These are phyloP conservation scores for Gorsachius goisagi DNA, from an alignment of 2,113 vertebrate species.

Conservation along the genomic window DNA sequence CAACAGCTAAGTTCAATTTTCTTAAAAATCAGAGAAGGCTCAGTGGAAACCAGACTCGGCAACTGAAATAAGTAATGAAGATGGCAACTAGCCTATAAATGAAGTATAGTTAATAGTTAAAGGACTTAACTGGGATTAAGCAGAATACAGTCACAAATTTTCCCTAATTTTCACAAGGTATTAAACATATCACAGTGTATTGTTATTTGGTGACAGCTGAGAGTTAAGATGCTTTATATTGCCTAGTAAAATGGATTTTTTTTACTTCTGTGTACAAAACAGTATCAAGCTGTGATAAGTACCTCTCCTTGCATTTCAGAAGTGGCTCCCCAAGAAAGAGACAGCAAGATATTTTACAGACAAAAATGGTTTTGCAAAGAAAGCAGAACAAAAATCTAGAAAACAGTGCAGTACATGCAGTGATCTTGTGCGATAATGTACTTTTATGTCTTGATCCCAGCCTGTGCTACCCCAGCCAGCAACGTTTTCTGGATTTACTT, in stretches of 20 bases:
- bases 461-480: background rate
- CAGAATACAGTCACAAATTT: background rate
- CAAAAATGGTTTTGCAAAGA: background rate
- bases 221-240: background rate
- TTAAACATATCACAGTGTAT: background rate
- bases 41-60: background rate
- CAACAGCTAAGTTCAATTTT: background rate
- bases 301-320: background rate
- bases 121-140: background rate
- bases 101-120: background rate
- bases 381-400: background rate
- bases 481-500: background rate
- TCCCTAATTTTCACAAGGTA: background rate
- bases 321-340: background rate
- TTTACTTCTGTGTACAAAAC: background rate
- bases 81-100: background rate
- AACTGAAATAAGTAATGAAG: background rate
- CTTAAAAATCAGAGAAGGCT: background rate
- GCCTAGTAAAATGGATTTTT: background rate
- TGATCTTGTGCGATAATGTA: background rate
- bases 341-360: rapidly evolving
- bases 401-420: background rate
- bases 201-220: background rate
- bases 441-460: background rate
- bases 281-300: background rate